Evolutionary conservation across 2,888 invertebrate species (phyloP), one percentile per base, ranked within the genome.

Genomic region (Pollenia angustigena): DNA sequence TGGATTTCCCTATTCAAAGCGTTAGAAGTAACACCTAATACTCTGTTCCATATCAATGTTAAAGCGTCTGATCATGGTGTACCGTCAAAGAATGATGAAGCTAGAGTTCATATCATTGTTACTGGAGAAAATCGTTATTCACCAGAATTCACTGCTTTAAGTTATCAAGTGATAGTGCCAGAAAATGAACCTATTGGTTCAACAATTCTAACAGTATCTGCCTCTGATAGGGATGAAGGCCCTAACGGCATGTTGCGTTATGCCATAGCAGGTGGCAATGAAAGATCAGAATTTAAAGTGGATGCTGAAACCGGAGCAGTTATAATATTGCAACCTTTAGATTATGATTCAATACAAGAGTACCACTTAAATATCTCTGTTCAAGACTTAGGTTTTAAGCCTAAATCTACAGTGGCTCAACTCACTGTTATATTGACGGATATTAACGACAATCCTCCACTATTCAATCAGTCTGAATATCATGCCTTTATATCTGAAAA

Each of bases 381-480:
- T 0, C 95, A 95, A 87, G 99, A 99, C 94, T 94, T 97, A 71
- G 98, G 97, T 3, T 98, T 97, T 91, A 96, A 97, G 89, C 95
- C 97, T 0, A 95, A 95, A 89, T 95, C 95, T 90, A 95, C 97
- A 0, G 96, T 96, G 7, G 97, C 97, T 0, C 96, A 96, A 89
- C 94, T 98, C 9, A 97, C 97, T 0, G 96, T 99, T 0, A 97
- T 96, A 75, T 94, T 99, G 1, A 97, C 97, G 0, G 99, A 99
- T 91, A 97, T 98, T 52, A 99, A 98, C 91, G 98, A 99, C 91
- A 98, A 99, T 92, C 96, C 97, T 11, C 99, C 99, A 0, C 94
- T 94, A 14, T 99, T 99, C 91, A 96, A 97, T 92, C 96, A 96
- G 91, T 94, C 95, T 0, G 93, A 94, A 72, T 98, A 97, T 91